Base-by-base conservation (phyloP, 2,113 vertebrate species). In the Galemys pyrenaicus region DNA sequence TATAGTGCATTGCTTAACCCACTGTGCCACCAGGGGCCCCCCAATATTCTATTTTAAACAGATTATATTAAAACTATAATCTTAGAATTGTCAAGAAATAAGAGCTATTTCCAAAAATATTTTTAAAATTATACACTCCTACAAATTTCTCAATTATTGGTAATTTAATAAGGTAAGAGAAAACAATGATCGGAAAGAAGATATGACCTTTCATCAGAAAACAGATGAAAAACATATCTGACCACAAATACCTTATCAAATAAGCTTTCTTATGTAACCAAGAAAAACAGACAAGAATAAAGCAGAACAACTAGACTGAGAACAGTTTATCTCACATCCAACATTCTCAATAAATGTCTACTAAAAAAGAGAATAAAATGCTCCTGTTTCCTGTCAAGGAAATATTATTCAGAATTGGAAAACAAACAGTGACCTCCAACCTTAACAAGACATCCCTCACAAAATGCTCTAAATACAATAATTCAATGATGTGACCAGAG, bases 401-500 rank as follows among this genome's bases (percentile, higher is more conserved):
- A 95, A 67, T 44, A 94, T 67, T 51, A 89, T 15, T 89, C 44
- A 88, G 60, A 85, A 83, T 41, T 74, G 28, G 73, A 94, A 95
- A 73, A 94, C 5, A 64, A 93, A 83, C 77, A 81, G 13, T 86
- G 56, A 79, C 86, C 91, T 83, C 64, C 35, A 85, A 92, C 46
- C 30, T 84, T 81, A 78, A 64, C 12, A 89, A 90, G 44, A 79
- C 65, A 82, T 81, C 24, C 16, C 39, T 96, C 60, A 94, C 26
- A 90, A 95, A 79, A 95, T 71, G 54, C 37, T 85, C 12, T 35
- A 94, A 94, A 78, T 85, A 37, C 15, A 94, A 79, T 79, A 89
- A 91, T 65, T 4, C 2, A 41, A 78, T 73, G 79, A 82, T 64
- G 71, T 81, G 62, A 95, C 54, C n/a, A 51, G 7, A 82, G 37